These are phyloP conservation scores for Borostomias antarcticus DNA, from an alignment of 2,797 vertebrate species.

Conservation along the genomic window DNA sequence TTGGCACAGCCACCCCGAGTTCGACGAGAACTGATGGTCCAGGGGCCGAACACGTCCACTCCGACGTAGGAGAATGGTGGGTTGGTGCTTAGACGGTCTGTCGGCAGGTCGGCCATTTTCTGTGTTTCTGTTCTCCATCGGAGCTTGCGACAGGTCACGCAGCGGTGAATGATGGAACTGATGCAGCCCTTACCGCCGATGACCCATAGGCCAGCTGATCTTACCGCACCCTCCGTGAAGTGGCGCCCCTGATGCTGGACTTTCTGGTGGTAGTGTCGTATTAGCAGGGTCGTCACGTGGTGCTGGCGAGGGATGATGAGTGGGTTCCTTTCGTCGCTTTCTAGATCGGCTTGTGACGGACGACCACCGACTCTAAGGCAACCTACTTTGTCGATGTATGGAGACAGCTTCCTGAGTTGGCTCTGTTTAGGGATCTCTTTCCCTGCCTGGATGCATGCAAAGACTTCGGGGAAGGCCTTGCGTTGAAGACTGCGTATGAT, in stretches of 20 bases:
- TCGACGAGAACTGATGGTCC: not conserved
- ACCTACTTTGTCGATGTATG: not conserved
- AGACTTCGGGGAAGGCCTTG: slow-evolving; percentile 6
- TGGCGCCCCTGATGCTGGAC: slow-evolving; percentile 8
- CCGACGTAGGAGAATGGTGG: slow-evolving; percentile 12
- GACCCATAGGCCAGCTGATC: not conserved
- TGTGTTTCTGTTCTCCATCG: not conserved
- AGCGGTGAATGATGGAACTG: slow-evolving; percentile 3
- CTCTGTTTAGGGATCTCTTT: slow-evolving; percentile 10
- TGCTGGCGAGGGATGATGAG: not conserved
- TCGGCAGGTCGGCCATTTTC: too few relatives aligned
- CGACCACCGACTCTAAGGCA: slow-evolving; percentile 21
- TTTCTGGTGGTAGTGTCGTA: not conserved
- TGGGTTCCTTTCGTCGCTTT: slow-evolving; percentile 12
- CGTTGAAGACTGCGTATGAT: slow-evolving; percentile 18
- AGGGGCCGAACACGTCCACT: slow-evolving; percentile 16
- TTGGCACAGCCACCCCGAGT: slow-evolving; percentile 10
- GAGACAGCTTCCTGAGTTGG: not conserved
- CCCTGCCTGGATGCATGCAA: not conserved
- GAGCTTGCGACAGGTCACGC: slow-evolving; percentile 2
- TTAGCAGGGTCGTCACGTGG: not conserved
- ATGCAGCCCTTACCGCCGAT: slow-evolving; percentile 18
- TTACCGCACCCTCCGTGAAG: slow-evolving; percentile 7
- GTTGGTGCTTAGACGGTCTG: too few relatives aligned
- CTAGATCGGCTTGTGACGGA: slow-evolving; percentile 4